Evolutionary conservation across 2,888 invertebrate genomes (phyloP).

Genomic region (Nephrotoma guestfalica): DNA sequence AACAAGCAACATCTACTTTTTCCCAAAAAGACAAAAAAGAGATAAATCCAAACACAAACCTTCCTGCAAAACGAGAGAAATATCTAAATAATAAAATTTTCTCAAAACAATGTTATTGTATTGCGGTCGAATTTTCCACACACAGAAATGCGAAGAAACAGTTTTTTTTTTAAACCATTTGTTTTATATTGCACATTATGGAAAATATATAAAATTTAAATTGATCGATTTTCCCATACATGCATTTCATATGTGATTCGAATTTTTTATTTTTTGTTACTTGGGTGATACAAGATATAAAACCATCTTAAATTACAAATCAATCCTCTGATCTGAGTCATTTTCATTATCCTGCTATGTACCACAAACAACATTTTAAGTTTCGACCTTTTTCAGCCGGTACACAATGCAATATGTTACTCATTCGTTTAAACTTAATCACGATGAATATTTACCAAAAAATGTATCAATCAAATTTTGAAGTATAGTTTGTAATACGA

Average conservation of each 20-base stretch:
- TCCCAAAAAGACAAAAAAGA: neutral
- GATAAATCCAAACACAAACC: neutral
- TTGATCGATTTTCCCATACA: neutral
- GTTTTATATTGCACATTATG: neutral
- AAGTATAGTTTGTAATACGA: neutral
- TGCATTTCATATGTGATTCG: neutral
- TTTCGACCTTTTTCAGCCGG: neutral
- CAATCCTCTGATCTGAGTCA: neutral
- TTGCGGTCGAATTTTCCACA: neutral
- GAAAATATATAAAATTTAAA: neutral
- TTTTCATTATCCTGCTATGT: neutral
- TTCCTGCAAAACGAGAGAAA: neutral
- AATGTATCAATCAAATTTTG: neutral
- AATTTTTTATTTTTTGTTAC: neutral
- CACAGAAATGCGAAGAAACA: neutral
- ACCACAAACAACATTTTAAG: neutral
- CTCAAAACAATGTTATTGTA: neutral
- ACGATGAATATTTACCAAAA: neutral
- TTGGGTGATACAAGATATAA: neutral
- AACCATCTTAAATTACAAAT: neutral
- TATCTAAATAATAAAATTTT: neutral
- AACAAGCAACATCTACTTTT: neutral
- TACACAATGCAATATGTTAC: neutral
- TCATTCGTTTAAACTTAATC: neutral
- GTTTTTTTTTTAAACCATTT: neutral